Conservation (phyloP, 2,888 invertebrate genomes). For the Cloeon dipterum region DNA sequence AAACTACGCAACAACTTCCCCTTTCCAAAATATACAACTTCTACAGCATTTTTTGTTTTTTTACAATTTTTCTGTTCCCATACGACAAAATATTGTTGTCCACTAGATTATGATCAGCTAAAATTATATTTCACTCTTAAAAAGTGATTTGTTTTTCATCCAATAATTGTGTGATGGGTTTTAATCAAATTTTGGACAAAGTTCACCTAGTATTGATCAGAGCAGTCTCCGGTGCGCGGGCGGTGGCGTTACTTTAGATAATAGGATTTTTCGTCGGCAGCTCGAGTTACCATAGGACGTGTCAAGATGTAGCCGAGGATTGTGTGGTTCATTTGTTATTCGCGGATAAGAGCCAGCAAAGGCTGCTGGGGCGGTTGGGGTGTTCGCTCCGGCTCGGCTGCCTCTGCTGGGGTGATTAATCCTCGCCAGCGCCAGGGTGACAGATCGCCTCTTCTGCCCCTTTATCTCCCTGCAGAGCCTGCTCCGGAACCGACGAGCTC, state of each 20-base stretch:
- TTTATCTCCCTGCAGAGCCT: background rate
- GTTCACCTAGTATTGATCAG: background rate
- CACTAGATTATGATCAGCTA: too few relatives aligned
- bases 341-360: background rate
- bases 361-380: background rate
- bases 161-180: too few relatives aligned
- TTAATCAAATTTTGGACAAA: slow-evolving; percentile 1
- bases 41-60: too few relatives aligned
- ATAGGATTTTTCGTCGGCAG: slow-evolving; percentile 1
- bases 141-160: too few relatives aligned
- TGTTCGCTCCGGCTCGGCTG: background rate
- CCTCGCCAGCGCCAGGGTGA: background rate
- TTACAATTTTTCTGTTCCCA: too few relatives aligned
- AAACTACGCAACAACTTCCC: too few relatives aligned
- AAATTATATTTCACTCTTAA: too few relatives aligned
- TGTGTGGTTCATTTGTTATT: slow-evolving; percentile 1
- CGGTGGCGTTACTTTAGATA: slow-evolving; percentile 1
- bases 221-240: background rate
- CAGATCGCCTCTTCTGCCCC: background rate
- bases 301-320: background rate
- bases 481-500: too few relatives aligned
- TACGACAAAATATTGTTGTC: too few relatives aligned
- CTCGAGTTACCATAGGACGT: too few relatives aligned
- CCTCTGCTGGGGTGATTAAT: background rate
- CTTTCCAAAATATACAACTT: too few relatives aligned